Base-by-base conservation (phyloP, 2,113 vertebrate species). In the Atractosteus spatula region DNA sequence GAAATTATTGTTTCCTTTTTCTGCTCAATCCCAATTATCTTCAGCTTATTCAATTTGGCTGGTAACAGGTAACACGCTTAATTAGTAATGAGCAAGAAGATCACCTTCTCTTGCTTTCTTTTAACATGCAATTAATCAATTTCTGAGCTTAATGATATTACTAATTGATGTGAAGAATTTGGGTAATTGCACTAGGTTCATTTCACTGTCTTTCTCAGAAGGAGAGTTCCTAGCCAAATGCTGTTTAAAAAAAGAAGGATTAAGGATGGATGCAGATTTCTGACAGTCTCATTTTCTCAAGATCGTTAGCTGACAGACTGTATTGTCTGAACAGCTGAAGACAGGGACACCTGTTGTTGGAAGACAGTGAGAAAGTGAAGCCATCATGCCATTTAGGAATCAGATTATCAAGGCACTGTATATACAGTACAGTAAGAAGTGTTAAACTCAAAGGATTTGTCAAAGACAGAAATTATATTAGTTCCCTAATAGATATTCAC, bases 131-230 rank as follows among this genome's bases (percentile, higher is more conserved):
- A 91, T 91, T 90, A 87, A 90, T 91, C 86, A 91, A 29, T 83
- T 87, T 87, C 84, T 79, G 68, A 79, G 76, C 85, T 83, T 91
- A 89, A 91, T 91, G 89, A 86, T 82, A 87, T 86, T 84, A 85
- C 83, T 91, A 91, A 89, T 89, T 89, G 86, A 89, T 90, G 89
- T 91, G 87, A 85, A 87, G 89, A 90, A 87, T 80, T 86, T 79
- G 84, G 87, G 86, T 87, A 89, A 90, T 89, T 90, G 87, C 85
- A 85, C 87, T 90, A 87, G 80, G 81, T 81, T 83, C 83, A 75
- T 81, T 89, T 77, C 78, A 72, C 73, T 64, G 71, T 70, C 66
- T 74, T 78, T 51, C 47, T 5, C 47, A 51, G 47, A 10, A 5
- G 47, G 47, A 51, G 5, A 10, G 10, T 10, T 51, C 47, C 2